phyloP scores from a whole-genome alignment of 2,113 vertebrate genomes.

The Muntiacus reevesi region DNA sequence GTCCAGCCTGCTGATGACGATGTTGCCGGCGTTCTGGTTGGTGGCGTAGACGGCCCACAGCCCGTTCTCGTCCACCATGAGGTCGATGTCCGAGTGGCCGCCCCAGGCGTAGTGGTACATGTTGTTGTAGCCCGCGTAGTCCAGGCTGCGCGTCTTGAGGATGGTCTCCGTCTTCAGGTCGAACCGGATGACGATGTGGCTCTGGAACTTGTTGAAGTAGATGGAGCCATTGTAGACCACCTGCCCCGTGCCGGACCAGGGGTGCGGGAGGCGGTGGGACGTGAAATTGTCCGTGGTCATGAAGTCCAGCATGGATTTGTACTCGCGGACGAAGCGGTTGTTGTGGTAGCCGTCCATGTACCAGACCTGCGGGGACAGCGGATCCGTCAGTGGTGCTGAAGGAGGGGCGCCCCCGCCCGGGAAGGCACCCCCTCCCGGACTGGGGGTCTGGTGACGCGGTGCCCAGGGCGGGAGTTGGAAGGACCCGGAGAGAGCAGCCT shows the following conservation, averaged over 20 bases:
- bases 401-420: accelerated
- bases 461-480: not conserved
- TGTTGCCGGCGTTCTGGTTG: constrained; percentile 98
- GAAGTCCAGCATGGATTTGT: constrained; percentile 95
- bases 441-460: not conserved
- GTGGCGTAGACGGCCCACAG: constrained; percentile 98
- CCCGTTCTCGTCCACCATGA: constrained; percentile 97
- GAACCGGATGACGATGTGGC: constrained; percentile 97
- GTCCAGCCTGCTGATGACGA: constrained; percentile 97
- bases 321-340: constrained; percentile 98
- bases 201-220: constrained; percentile 99
- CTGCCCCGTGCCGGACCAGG: constrained; percentile 97
- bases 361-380: constrained; percentile 87
- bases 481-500: not conserved
- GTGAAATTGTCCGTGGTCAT: constrained; percentile 98
- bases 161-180: constrained; percentile 94
- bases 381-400: not conserved
- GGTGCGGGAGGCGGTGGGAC: constrained; percentile 96
- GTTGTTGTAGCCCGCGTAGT: constrained; percentile 96
- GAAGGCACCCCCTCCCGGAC: accelerated
- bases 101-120: constrained; percentile 99
- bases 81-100: constrained; percentile 97
- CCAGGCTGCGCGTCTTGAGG: constrained; percentile 94
- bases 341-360: constrained; percentile 99
- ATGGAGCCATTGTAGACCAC: constrained; percentile 99